Evolutionary conservation across 2,797 vertebrate species (phyloP), one percentile per base, ranked within the genome.

Genomic region (Lutjanus argentimaculatus): DNA sequence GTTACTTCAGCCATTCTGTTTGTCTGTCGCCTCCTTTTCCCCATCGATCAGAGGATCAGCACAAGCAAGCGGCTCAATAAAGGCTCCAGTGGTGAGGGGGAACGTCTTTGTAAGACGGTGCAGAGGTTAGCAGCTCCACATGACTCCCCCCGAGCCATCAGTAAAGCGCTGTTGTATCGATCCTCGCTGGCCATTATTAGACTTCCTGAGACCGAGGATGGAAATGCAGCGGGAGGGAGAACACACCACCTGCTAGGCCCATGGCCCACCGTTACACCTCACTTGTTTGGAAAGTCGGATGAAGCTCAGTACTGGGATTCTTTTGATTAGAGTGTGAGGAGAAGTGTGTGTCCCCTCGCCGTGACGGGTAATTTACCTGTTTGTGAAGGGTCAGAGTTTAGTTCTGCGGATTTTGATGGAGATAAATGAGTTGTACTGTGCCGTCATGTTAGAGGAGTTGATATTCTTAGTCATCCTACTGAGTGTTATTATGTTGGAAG

Each of bases 81-180:
- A 84, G 67, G 55, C 86, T 83, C 77, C 79, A 40, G 78, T 25
- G 68, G 88, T 17, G 84, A 74, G 59, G 78, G 73, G 73, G 75
- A 82, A 59, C 55, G n/a, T 90, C 74, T 88, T 78, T 84, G 86
- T 82, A 43, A 87, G 80, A 77, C 17, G 65, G 75, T 67, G 80
- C 75, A 85, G 91, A 87, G 88, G 87, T 90, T 92, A 89, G 85
- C 76, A 36, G 56, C 86, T 70, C 90, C 74, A 71, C 88, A 84
- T 63, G 82, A 74, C 72, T 83, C 74, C 81, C 68, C 15, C 30
- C 51, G 21, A 83, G 74, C 83, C 79, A 59, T 82, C 56, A 51
- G 66, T 67, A 62, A 78, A 86, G 72, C 70, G 5, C 78, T 75
- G 77, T 13, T 30, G 43, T 84, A 93, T 95, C 71, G 93, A 94